These are phyloP conservation scores for Philereme transversata DNA, from an alignment of 2,888 invertebrate genomes.

Conservation along the genomic window DNA sequence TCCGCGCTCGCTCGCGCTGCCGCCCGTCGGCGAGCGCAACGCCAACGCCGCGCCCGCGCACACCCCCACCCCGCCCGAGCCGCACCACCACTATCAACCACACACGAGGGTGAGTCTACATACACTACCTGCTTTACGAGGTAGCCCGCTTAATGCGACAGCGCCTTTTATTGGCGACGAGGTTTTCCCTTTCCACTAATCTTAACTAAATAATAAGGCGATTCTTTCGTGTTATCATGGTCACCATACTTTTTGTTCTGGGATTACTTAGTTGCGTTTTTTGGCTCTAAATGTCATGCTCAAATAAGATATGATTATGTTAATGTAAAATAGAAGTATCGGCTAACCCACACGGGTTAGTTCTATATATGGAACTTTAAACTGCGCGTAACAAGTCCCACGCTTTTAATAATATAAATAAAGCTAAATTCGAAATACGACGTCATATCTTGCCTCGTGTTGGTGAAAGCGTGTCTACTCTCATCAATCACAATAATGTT, in stretches of 20 bases:
- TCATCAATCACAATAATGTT: neutral
- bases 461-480: conserved; percentile 1
- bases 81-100: conserved; percentile 19
- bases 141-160: too few species aligned
- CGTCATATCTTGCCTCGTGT: conserved; percentile 17
- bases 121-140: neutral
- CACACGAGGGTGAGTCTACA: conserved; percentile 16
- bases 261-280: too few species aligned
- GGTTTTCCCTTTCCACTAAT: too few species aligned
- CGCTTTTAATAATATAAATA: conserved; percentile 5
- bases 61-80: conserved; percentile 16
- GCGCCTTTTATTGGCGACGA: too few species aligned
- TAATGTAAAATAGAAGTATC: too few species aligned
- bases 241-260: too few species aligned
- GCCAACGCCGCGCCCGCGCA: conserved; percentile 22
- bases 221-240: too few species aligned
- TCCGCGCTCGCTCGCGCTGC: conserved; percentile 69
- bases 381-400: neutral
- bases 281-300: too few species aligned
- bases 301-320: too few species aligned
- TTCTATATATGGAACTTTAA: conserved; percentile 1
- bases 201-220: too few species aligned
- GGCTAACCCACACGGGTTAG: conserved; percentile 6
- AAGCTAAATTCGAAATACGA: conserved; percentile 6
- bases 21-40: conserved; percentile 36